Percentiles rank a stretch among this genome's conserved stretches.
Conservation (phyloP, 2,888 invertebrate species). For the Cremastinae sp. region DNA sequence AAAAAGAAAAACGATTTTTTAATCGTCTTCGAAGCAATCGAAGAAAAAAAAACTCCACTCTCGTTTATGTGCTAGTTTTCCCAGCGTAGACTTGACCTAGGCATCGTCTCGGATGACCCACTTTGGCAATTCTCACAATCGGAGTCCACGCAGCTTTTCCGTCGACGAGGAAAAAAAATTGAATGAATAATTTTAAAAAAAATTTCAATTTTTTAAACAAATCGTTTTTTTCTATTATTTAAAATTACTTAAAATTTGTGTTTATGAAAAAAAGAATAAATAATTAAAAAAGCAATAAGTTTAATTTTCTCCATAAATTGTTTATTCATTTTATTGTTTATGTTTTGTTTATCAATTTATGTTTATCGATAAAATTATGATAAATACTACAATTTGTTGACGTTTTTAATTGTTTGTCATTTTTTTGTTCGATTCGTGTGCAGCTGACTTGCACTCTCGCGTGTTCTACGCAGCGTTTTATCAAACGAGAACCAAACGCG, state of each 20-base stretch:
- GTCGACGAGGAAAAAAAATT: too few relatives aligned
- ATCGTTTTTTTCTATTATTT: too few relatives aligned
- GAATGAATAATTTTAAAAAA: too few relatives aligned
- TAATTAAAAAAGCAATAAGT: too few relatives aligned
- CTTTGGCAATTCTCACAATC: conserved; percentile 52
- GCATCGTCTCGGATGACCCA: conserved; percentile 68
- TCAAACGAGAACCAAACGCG: conserved; percentile 2
- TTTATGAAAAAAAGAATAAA: too few relatives aligned
- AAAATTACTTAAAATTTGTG: too few relatives aligned
- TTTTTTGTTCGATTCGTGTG: conserved; percentile 13
- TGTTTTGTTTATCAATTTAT: too few relatives aligned
- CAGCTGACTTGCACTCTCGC: conserved; percentile 20
- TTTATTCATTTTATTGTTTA: too few relatives aligned
- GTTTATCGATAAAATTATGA: too few relatives aligned
- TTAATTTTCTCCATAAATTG: background rate
- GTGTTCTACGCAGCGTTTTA: conserved; percentile 29
- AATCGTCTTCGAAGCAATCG: background rate
- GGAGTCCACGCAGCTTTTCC: conserved; percentile 8
- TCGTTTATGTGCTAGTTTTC: conserved; percentile 69
- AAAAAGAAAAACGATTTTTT: background rate
- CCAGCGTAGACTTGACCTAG: conserved; percentile 69
- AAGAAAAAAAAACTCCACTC: conserved; percentile 60
- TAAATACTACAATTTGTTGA: too few relatives aligned
- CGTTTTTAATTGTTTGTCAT: too few relatives aligned
- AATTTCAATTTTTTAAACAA: too few relatives aligned